A percentile compares a stretch with the other conserved stretches of the same genome.
phyloP scores from a whole-genome alignment of 2,797 vertebrate species.

The Potorous gilbertii region DNA sequence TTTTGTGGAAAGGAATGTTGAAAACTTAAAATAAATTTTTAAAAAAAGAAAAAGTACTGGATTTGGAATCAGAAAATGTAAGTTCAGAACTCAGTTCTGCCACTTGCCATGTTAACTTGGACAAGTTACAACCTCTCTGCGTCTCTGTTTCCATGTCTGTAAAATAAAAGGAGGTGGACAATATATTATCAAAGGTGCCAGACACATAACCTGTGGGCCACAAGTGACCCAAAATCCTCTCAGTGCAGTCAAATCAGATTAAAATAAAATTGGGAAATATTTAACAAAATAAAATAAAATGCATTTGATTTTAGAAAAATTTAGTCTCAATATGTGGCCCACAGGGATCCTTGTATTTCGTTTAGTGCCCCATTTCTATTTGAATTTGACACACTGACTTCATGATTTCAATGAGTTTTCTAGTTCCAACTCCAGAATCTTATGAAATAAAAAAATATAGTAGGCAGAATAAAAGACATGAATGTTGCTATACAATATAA shows the following conservation, averaged over 20 bases:
- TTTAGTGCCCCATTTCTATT: neutral
- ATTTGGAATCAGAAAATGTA: neutral
- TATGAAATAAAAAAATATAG: neutral
- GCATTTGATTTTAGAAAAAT: neutral
- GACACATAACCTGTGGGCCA: neutral
- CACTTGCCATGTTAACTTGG: neutral
- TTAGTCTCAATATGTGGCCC: neutral
- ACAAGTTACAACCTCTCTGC: neutral
- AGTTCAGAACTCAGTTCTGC: neutral
- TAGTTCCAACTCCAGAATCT: neutral
- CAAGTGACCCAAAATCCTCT: neutral
- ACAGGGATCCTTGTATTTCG: neutral
- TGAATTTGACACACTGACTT: neutral
- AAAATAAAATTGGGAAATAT: neutral
- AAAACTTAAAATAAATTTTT: no score
- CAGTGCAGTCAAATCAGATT: neutral
- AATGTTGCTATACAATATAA: neutral
- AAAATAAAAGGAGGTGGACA: neutral
- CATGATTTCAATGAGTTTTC: neutral
- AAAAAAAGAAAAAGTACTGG: neutral
- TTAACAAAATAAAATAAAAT: neutral
- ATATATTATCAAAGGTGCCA: neutral
- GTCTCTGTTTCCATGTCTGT: neutral
- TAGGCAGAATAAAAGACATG: neutral
- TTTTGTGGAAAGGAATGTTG: no score